Conservation (phyloP, 2,797 vertebrate genomes). For the Oreochromis mossambicus region DNA sequence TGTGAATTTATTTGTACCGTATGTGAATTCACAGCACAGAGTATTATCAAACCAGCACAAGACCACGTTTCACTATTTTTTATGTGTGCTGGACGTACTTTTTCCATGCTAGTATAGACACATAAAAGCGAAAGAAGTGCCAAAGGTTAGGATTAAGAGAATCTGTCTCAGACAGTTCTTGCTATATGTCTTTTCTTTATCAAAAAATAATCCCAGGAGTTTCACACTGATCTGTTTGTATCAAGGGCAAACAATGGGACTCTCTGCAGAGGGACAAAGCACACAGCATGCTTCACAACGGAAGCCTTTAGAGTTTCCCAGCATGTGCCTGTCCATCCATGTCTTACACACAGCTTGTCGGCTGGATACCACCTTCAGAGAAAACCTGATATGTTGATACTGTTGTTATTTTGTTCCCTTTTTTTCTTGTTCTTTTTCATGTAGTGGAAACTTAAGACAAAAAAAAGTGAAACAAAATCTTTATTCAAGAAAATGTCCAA, state of each 20-base stretch:
- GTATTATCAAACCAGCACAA: neutral
- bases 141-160: neutral
- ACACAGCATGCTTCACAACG: conserved; percentile 38
- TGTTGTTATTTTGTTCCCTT: neutral
- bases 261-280: conserved; percentile 48
- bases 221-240: conserved; percentile 43
- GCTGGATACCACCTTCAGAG: conserved; percentile 35
- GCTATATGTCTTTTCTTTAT: conserved; percentile 25
- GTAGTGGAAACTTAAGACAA: neutral
- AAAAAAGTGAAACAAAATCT: neutral
- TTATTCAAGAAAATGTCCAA: neutral
- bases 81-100: neutral
- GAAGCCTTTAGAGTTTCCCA: conserved; percentile 41
- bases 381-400: neutral
- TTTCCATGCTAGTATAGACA: neutral
- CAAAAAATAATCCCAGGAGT: conserved; percentile 25
- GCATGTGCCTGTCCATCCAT: conserved; percentile 56
- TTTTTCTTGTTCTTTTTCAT: neutral
- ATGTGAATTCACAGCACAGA: neutral
- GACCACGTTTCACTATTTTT: neutral
- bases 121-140: neutral
- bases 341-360: conserved; percentile 50
- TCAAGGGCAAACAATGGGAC: conserved; percentile 66
- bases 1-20: neutral
- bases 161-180: neutral